Conservation (phyloP, 37 sponge, comb jelly and placozoan species). For the Tethya wilhelma region DNA sequence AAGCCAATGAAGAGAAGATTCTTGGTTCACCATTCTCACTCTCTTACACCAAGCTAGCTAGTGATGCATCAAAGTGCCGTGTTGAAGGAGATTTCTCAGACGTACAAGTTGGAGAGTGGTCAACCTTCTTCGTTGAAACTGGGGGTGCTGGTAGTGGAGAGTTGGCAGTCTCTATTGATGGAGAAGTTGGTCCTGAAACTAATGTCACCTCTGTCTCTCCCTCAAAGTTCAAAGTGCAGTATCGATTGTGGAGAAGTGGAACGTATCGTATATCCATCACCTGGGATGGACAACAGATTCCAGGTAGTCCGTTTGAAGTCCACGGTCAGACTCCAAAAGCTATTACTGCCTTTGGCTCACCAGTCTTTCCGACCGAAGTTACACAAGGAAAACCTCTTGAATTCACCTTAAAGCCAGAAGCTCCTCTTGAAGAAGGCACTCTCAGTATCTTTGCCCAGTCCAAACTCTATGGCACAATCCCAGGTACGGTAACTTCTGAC, state of each 20-base stretch:
- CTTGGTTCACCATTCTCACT: slow-evolving; percentile 71
- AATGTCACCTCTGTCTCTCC: slow-evolving; percentile 17
- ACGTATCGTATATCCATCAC: slow-evolving; percentile 43
- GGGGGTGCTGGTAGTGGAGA: slow-evolving; percentile 52
- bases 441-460: slow-evolving; percentile 53
- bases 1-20: slow-evolving; percentile 51
- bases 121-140: slow-evolving; percentile 46
- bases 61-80: slow-evolving; percentile 24
- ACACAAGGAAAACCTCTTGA: slow-evolving; percentile 16
- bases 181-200: slow-evolving; percentile 6
- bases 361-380: not conserved
- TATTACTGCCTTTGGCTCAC: not conserved
- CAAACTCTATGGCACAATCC: slow-evolving; percentile 2
- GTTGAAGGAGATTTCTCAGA: slow-evolving; percentile 70
- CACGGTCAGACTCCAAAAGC: slow-evolving; percentile 17
- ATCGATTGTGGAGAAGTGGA: slow-evolving; percentile 51
- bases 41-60: slow-evolving; percentile 5
- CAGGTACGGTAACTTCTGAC: slow-evolving; percentile 6
- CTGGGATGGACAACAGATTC: slow-evolving; percentile 69
- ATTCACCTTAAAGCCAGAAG: slow-evolving; percentile 37
- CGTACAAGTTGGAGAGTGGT: slow-evolving; percentile 33
- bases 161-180: slow-evolving; percentile 47
- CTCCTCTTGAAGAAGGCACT: slow-evolving; percentile 20
- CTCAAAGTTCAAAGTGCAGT: slow-evolving; percentile 48
- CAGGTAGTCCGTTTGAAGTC: slow-evolving; percentile 75